A percentile compares a stretch with the other conserved stretches of the same genome.
These are phyloP conservation scores for Achroia grisella DNA, from an alignment of 1,140 invertebrate genomes.

Conservation along the genomic window DNA sequence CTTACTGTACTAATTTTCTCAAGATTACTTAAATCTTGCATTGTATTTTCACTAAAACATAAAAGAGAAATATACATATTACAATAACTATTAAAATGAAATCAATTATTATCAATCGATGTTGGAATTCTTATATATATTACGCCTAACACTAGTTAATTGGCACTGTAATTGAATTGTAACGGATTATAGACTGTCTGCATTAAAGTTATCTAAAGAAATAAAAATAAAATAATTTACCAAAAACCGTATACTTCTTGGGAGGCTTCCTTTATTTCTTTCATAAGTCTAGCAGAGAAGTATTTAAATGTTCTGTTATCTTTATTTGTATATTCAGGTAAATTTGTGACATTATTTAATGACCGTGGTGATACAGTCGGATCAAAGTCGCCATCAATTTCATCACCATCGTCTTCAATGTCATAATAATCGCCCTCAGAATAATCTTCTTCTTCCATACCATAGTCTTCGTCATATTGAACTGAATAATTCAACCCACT, in stretches of 20 bases:
- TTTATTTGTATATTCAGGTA: not conserved
- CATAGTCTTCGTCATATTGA: conserved; percentile 5
- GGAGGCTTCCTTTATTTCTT: conserved; percentile 23
- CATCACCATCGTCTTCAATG: conserved; percentile 11
- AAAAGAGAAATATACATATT: not conserved
- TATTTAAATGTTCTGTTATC: not conserved
- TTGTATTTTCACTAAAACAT: conserved; percentile 17
- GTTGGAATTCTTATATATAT: too few species aligned
- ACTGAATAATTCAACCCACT: not conserved
- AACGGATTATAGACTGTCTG: too few species aligned
- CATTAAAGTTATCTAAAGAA: not conserved
- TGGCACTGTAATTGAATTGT: too few species aligned
- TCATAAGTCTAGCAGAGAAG: conserved; percentile 19
- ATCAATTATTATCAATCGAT: too few species aligned
- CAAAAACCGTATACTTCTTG: conserved; percentile 26
- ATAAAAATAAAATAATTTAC: conserved; percentile 14
- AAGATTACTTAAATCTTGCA: conserved; percentile 5
- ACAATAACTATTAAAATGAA: not conserved
- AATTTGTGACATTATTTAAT: too few species aligned
- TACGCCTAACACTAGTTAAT: too few species aligned
- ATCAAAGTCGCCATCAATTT: not conserved
- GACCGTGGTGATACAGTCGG: too few species aligned
- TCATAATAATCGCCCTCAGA: conserved; percentile 13
- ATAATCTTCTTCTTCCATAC: conserved; percentile 4
- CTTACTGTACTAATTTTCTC: not conserved